Percentiles rank a stretch among this genome's conserved stretches.
phyloP scores from a whole-genome alignment of 2,888 invertebrate genomes.

The Pharmacophagus antenor region DNA sequence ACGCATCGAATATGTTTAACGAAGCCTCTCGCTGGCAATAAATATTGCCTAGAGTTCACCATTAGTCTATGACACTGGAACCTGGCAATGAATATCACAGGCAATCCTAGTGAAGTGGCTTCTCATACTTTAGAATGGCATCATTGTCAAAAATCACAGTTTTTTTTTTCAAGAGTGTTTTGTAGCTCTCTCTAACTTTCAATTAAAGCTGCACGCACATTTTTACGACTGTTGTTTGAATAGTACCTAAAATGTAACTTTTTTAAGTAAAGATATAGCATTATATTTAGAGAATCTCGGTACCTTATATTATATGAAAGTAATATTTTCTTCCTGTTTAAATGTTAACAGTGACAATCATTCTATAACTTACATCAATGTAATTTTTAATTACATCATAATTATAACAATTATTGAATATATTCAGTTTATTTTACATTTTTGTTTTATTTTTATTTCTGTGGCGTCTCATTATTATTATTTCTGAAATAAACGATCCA shows the following conservation, averaged over 20 bases:
- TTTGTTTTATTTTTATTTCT: constrained; percentile 74
- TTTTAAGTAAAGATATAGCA: constrained; percentile 37
- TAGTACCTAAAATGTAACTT: constrained; percentile 50
- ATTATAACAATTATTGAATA: constrained; percentile 75
- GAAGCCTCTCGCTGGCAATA: constrained; percentile 18
- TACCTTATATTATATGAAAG: constrained; percentile 56
- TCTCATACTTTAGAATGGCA: constrained; percentile 12
- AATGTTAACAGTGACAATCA: constrained; percentile 57
- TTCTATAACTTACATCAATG: constrained; percentile 43
- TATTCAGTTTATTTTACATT: constrained; percentile 78
- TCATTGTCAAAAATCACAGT: constrained; percentile 16
- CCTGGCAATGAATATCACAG: constrained; percentile 4
- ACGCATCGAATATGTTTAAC: constrained; percentile 56
- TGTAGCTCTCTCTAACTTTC: constrained; percentile 38
- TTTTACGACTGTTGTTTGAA: constrained; percentile 44
- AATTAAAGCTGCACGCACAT: constrained; percentile 22
- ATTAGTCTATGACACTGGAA: constrained; percentile 31
- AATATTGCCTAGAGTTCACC: constrained; percentile 33
- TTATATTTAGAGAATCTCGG: constrained; percentile 71
- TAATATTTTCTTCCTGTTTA: constrained; percentile 27
- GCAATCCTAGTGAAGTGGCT: constrained; percentile 7
- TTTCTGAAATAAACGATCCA: constrained; percentile 16
- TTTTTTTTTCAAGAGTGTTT: constrained; percentile 23
- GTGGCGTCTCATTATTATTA: constrained; percentile 45
- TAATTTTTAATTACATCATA: constrained; percentile 69